Evolutionary conservation across 2,888 invertebrate genomes (phyloP).

Genomic region (Andricus curvator): DNA sequence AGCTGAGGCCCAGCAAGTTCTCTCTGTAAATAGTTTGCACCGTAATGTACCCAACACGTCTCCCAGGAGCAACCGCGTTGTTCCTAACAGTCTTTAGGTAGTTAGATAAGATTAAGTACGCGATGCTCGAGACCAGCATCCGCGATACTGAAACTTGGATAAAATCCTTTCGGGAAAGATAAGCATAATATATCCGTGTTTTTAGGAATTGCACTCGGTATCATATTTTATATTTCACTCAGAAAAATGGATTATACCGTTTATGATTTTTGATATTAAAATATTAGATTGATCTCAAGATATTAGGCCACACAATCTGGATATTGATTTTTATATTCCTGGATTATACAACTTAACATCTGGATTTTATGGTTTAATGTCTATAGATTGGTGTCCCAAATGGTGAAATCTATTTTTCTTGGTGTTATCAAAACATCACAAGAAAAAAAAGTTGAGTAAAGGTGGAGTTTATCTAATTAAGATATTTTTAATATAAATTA

Average conservation of each 20-base stretch:
- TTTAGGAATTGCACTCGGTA: background rate
- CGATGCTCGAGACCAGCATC: constrained; percentile 49
- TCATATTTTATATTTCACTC: background rate
- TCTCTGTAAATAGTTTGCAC: constrained; percentile 67
- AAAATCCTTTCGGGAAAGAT: constrained; percentile 19
- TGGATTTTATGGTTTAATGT: too few species aligned
- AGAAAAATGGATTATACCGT: too few species aligned
- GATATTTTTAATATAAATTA: background rate
- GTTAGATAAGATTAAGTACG: constrained; percentile 55
- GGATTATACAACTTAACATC: too few species aligned
- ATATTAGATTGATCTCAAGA: too few species aligned
- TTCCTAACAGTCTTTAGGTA: constrained; percentile 61
- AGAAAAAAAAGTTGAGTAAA: background rate
- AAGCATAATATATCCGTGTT: background rate
- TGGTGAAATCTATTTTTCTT: too few species aligned
- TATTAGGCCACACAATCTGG: too few species aligned
- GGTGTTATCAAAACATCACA: background rate
- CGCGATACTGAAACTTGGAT: constrained; percentile 35
- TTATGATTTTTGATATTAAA: too few species aligned
- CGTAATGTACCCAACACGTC: constrained; percentile 62
- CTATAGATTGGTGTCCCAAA: too few species aligned
- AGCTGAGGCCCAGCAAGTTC: constrained; percentile 61
- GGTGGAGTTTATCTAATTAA: background rate
- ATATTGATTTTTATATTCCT: too few species aligned
- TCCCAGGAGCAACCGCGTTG: constrained; percentile 63